Base-by-base conservation (phyloP, 2,797 vertebrate genomes). In the Dallia pectoralis region DNA sequence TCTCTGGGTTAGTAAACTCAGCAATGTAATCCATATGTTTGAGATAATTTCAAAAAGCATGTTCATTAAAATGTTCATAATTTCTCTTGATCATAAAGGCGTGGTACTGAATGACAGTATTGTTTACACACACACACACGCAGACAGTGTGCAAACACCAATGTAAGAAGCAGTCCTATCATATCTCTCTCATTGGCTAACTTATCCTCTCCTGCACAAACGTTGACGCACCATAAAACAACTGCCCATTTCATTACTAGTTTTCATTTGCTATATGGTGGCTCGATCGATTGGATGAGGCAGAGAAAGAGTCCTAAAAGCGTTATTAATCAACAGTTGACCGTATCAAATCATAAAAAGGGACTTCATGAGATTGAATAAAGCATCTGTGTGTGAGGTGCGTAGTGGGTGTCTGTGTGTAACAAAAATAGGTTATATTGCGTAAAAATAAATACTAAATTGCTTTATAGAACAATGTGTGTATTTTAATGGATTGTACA, bases 231-330 rank as follows among this genome's bases (percentile, higher is more conserved):
- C 4, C 19, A 22, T 14, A 47, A 80, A 80, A 79, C 77, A 74
- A 79, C 33, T 51, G 68, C 47, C 18, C n/a, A 44, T 79, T 77
- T 74, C 0, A 73, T 70, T 33, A 87, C 87, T 70, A 63, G 84
- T 86, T 83, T 51, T 80, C 36, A 85, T 89, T 87, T 82, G 53
- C 51, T 77, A 74, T 73, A 79, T 67, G 25, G 71, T 49, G 66
- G 71, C 44, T 76, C 71, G 48, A 74, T 81, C 11, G 49, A 78
- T 29, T 75, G 71, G 83, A 79, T 59, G 29, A 47, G 36, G 76
- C 53, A 64, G 69, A 47, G 12, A 62, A 77, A 68, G 48, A 51
- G 69, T 67, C 75, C 74, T 72, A 81, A 65, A 25, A 64, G 61
- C 27, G 68, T 30, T 70, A 80, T 87, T 71, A 78, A 78, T 82